phyloP scores from a whole-genome alignment of 2,888 invertebrate genomes.

The Brachynemurus nebulosus region DNA sequence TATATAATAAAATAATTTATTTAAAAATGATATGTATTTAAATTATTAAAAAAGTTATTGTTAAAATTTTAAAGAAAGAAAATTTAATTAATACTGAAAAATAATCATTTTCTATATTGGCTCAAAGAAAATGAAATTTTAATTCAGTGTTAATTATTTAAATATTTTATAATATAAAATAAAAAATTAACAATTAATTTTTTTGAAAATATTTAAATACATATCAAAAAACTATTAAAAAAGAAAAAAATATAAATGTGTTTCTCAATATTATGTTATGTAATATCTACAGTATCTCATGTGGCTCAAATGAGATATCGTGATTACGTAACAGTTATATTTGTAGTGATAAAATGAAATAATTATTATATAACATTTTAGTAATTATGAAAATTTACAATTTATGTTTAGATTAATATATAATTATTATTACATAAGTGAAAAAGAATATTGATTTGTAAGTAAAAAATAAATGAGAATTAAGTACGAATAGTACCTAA shows the following conservation, averaged over 20 bases:
- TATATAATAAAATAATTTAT: neutral
- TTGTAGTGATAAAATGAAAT: neutral
- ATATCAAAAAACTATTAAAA: neutral
- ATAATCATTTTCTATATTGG: conserved; percentile 4
- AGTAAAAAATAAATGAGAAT: conserved; percentile 23
- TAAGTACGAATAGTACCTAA: conserved; percentile 31
- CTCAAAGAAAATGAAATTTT: conserved; percentile 2
- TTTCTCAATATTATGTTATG: too few relatives aligned
- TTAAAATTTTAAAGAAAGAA: neutral
- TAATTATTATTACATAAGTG: neutral
- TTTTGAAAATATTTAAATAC: neutral
- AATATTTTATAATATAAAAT: neutral
- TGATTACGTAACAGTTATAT: neutral
- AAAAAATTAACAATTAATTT: neutral
- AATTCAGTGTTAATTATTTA: neutral
- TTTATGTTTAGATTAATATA: neutral
- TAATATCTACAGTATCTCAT: conserved; percentile 1
- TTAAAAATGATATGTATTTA: neutral
- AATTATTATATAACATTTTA: neutral
- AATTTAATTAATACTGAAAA: neutral
- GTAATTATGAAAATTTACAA: neutral
- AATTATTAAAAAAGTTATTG: neutral
- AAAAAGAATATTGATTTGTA: conserved; percentile 19
- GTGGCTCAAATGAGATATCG: conserved; percentile 4
- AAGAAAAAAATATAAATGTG: neutral